A percentile compares a stretch with the other conserved stretches of the same genome.
phyloP scores from a whole-genome alignment of 2,888 invertebrate species.

The Cryptocephalus primarius region DNA sequence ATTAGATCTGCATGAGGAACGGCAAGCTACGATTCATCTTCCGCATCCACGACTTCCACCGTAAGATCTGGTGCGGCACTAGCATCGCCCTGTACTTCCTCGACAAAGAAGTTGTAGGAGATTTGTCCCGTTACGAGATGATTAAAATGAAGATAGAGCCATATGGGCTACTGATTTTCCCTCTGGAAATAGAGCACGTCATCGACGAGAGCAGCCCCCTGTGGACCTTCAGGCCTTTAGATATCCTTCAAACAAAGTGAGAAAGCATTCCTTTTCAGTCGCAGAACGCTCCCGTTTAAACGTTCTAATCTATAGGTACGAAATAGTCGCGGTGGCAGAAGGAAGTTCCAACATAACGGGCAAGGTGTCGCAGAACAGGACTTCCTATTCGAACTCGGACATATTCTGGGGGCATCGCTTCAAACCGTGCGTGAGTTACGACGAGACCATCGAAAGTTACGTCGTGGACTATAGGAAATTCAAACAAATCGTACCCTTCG shows the following conservation, averaged over 20 bases:
- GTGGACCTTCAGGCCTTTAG: constrained; percentile 62
- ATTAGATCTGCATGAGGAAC: constrained; percentile 27
- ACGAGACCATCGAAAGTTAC: constrained; percentile 47
- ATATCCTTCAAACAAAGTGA: constrained; percentile 30
- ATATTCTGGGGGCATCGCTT: constrained; percentile 78
- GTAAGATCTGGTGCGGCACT: constrained; percentile 41
- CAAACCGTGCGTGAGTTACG: constrained; percentile 40
- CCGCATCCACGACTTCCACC: constrained; percentile 66
- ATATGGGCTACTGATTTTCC: constrained; percentile 65
- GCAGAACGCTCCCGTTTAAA: constrained; percentile 1
- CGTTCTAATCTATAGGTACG: constrained; percentile 48
- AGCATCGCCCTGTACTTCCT: constrained; percentile 60
- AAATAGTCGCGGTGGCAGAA: constrained; percentile 71
- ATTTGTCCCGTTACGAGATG: constrained; percentile 58
- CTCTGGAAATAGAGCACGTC: constrained; percentile 72
- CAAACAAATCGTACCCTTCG: constrained; percentile 52
- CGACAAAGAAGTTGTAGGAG: constrained; percentile 51
- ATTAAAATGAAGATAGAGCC: constrained; percentile 55
- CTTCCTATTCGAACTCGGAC: constrained; percentile 69
- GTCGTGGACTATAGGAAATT: constrained; percentile 53
- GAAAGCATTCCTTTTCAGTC: too few species aligned
- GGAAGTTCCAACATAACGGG: constrained; percentile 73
- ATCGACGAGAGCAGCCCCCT: constrained; percentile 72
- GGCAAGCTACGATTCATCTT: constrained; percentile 68
- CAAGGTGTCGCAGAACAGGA: constrained; percentile 59